These are phyloP conservation scores for Platichthys flesus DNA, from an alignment of 2,113 vertebrate species.

Conservation along the genomic window DNA sequence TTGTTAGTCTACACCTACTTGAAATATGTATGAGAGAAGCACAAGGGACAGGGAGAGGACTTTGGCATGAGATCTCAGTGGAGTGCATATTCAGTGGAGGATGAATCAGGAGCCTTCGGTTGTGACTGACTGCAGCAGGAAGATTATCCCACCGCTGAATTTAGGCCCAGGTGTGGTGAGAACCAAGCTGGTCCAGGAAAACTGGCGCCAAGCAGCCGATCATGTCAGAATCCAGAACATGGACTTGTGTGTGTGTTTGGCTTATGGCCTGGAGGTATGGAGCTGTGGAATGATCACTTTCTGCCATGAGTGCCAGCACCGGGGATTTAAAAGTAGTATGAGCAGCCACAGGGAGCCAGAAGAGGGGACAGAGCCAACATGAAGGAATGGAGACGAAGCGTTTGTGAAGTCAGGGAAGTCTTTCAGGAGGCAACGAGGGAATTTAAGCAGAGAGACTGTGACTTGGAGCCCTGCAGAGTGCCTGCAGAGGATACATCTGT, in stretches of 20 bases:
- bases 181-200: constrained; percentile 31
- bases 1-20: too few relatives aligned
- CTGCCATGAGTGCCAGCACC: constrained; percentile 19
- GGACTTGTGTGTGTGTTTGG: constrained; percentile 21
- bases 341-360: constrained; percentile 18
- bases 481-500: constrained; percentile 31
- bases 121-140: not conserved
- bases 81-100: too few relatives aligned
- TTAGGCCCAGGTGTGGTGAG: constrained; percentile 9
- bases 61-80: too few relatives aligned
- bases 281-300: constrained; percentile 28
- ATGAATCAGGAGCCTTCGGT: too few relatives aligned
- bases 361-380: constrained; percentile 24
- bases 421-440: constrained; percentile 23
- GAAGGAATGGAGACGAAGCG: constrained; percentile 21
- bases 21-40: too few relatives aligned
- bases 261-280: constrained; percentile 33
- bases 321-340: constrained; percentile 38
- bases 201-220: constrained; percentile 29
- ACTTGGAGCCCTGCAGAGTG: constrained; percentile 14
- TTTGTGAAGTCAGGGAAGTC: constrained; percentile 3
- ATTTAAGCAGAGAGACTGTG: not conserved
- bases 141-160: too few relatives aligned
- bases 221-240: constrained; percentile 20
- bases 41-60: too few relatives aligned